Evolutionary conservation across 2,888 invertebrate species (phyloP).

Genomic region (Ichneumon xanthorius): DNA sequence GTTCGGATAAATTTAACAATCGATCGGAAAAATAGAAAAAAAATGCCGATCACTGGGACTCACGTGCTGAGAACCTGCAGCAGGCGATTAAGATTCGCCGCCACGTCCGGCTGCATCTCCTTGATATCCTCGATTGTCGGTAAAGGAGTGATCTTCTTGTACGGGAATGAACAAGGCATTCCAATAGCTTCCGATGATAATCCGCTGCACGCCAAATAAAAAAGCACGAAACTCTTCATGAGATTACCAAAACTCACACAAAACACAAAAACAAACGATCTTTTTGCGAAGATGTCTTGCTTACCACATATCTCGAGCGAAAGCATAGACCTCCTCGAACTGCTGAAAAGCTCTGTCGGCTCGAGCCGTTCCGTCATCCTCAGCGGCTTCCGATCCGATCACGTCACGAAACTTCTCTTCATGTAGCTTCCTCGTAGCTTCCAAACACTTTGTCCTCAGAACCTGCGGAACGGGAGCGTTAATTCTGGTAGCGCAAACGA

Average conservation of each 20-base stretch:
- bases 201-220: conserved; percentile 72
- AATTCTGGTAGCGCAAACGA: neutral
- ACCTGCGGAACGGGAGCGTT: conserved; percentile 66
- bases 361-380: conserved; percentile 71
- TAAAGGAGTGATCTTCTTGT: conserved; percentile 69
- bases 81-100: conserved; percentile 75
- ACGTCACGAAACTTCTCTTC: conserved; percentile 70
- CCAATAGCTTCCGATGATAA: conserved; percentile 72
- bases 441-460: conserved; percentile 71
- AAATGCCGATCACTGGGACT: conserved; percentile 55
- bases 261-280: neutral
- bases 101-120: conserved; percentile 74
- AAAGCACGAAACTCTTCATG: conserved; percentile 23
- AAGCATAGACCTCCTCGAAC: conserved; percentile 79
- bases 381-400: conserved; percentile 70
- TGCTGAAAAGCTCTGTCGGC: conserved; percentile 76
- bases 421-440: conserved; percentile 68
- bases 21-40: neutral
- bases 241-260: neutral
- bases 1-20: neutral
- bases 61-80: conserved; percentile 75
- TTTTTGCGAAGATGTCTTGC: conserved; percentile 22
- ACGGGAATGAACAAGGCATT: conserved; percentile 75
- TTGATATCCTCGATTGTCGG: conserved; percentile 68
- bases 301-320: conserved; percentile 79